Evolutionary conservation across 2,888 invertebrate species (phyloP).

Genomic region (Aphodius granarius): DNA sequence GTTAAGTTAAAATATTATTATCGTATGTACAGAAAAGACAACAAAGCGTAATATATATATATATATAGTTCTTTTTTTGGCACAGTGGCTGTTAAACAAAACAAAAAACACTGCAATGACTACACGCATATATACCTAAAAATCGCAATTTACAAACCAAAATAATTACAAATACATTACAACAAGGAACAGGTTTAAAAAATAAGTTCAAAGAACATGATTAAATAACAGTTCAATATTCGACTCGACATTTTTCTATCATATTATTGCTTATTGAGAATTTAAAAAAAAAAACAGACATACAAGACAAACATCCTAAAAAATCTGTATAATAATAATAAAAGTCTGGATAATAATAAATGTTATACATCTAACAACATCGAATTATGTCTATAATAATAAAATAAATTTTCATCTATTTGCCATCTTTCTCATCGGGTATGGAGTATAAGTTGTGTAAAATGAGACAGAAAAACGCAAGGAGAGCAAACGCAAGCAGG

Average conservation of each 20-base stretch:
- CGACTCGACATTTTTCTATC: too few relatives aligned
- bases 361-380: background rate
- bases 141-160: too few relatives aligned
- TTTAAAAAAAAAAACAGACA: background rate
- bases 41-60: background rate
- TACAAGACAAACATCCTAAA: background rate
- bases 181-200: too few relatives aligned
- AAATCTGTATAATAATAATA: background rate
- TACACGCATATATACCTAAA: too few relatives aligned
- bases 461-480: background rate
- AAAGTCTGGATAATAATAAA: background rate
- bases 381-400: too few relatives aligned
- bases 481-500: background rate
- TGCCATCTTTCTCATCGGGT: background rate
- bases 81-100: background rate
- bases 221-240: too few relatives aligned
- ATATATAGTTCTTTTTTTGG: background rate
- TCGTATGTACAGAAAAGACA: background rate
- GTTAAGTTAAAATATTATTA: background rate
- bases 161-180: too few relatives aligned
- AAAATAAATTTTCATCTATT: background rate
- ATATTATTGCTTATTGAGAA: background rate
- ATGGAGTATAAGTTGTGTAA: background rate
- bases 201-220: too few relatives aligned
- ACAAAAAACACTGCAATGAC: background rate